Base-by-base conservation (phyloP, 2,888 invertebrate genomes). In the Oegoconia quadripuncta region DNA sequence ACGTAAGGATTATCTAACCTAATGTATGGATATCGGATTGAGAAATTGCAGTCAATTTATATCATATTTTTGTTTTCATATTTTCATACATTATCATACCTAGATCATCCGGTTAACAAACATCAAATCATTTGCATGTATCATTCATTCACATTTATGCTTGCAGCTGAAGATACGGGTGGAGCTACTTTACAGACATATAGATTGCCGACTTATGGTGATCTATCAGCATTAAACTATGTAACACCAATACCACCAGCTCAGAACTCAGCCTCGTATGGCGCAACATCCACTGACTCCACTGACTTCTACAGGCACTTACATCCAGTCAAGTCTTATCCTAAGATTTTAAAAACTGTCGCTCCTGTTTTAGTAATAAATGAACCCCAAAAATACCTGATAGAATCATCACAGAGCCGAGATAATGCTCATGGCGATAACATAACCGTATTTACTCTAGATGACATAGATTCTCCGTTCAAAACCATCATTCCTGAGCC, bases 91-190 rank as follows among this genome's bases (percentile, higher is more conserved):
- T 27, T 18, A 3, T n/a, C n/a, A n/a, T n/a, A n/a, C n/a, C n/a
- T n/a, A n/a, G n/a, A n/a, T n/a, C n/a, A n/a, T n/a, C n/a, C n/a
- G n/a, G n/a, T n/a, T n/a, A n/a, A n/a, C n/a, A n/a, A n/a, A n/a
- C 12, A 22, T 17, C 40, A 31, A 12, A 35, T 36, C 37, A 40
- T 36, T 40, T 42, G 42, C 37, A 34, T 39, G 34, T 27, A 37
- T 34, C 18, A 31, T 36, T 33, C 44, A 42, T 39, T 17, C 13
- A 15, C 13, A 32, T 67, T 65, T 79, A 71, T 81, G 65, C 75
- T 83, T 84, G 52, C 84, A 84, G 82, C 74, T 63, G 74, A 62
- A 66, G 65, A 59, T 50, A 48, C 43, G 41, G 63, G 70, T 49
- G 70, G 63, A 60, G 58, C 65, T 39, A 56, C 52, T 51, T 59